These are phyloP conservation scores for Betta splendens DNA, from an alignment of 2,797 vertebrate species.

Conservation along the genomic window DNA sequence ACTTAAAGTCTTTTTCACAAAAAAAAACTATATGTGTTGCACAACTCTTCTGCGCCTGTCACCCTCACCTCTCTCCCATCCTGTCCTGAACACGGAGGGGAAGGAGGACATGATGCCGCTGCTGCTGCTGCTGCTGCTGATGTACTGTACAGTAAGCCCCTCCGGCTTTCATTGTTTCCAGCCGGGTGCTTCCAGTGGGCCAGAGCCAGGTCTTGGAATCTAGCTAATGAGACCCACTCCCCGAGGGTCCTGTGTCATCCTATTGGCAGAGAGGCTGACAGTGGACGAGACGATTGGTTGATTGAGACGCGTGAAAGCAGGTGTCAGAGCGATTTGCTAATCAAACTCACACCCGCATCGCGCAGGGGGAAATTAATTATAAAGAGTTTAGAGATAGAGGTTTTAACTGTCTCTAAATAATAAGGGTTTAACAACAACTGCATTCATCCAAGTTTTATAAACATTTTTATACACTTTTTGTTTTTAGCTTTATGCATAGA, in stretches of 20 bases:
- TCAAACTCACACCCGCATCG: slow-evolving; percentile 44
- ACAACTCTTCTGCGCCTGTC: not conserved
- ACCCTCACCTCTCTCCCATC: slow-evolving; percentile 3
- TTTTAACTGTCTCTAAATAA: too few relatives aligned
- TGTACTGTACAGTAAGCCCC: slow-evolving; percentile 72
- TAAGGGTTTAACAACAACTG: too few relatives aligned
- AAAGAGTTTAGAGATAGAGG: too few relatives aligned
- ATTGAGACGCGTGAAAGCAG: slow-evolving; percentile 13
- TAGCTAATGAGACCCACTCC: slow-evolving; percentile 80
- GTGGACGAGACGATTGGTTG: slow-evolving; percentile 48
- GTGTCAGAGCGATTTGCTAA: slow-evolving; percentile 57
- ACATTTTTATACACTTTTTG: too few relatives aligned
- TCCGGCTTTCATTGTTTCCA: slow-evolving; percentile 74
- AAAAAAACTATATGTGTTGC: not conserved
- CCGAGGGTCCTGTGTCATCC: slow-evolving; percentile 36
- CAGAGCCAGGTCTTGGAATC: slow-evolving; percentile 79
- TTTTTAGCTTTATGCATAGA: slow-evolving; percentile 22
- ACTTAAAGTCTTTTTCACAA: not conserved
- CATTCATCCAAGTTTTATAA: too few relatives aligned
- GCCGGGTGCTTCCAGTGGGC: slow-evolving; percentile 74
- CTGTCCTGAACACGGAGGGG: slow-evolving; percentile 14
- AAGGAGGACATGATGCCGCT: slow-evolving; percentile 38
- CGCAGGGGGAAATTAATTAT: slow-evolving; percentile 36
- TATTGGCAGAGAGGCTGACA: slow-evolving; percentile 58
- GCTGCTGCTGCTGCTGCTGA: too few relatives aligned